phyloP scores from a whole-genome alignment of 2,797 vertebrate genomes.

The Pseudotriccus pelzelni region DNA sequence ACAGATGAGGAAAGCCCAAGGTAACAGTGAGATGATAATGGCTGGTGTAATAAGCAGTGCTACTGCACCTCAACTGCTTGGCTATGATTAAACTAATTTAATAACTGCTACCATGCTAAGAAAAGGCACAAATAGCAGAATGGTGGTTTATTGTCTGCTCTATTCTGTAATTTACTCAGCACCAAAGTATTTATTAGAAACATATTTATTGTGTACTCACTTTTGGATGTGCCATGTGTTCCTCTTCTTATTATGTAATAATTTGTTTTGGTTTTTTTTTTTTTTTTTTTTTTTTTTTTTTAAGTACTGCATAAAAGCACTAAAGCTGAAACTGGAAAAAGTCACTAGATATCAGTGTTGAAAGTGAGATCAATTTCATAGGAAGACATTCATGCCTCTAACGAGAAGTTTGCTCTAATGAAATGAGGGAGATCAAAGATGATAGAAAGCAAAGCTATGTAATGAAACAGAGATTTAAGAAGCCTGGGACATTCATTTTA shows the following conservation, averaged over 20 bases:
- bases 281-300: not conserved
- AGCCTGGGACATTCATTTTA: slow-evolving; percentile 74
- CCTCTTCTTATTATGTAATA: slow-evolving; percentile 35
- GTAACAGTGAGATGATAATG: slow-evolving; percentile 8
- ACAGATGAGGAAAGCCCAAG: slow-evolving; percentile 10
- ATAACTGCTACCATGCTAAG: slow-evolving; percentile 26
- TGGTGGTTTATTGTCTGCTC: not conserved
- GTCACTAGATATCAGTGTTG: slow-evolving; percentile 52
- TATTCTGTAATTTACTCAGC: slow-evolving; percentile 45
- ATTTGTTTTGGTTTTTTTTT: not conserved
- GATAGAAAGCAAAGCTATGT: slow-evolving; percentile 71
- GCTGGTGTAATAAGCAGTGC: not conserved
- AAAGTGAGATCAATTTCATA: slow-evolving; percentile 70
- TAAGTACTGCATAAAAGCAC: not conserved
- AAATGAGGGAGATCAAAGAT: slow-evolving; percentile 79
- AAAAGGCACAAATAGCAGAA: slow-evolving; percentile 18
- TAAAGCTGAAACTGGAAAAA: slow-evolving; percentile 62
- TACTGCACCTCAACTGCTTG: slow-evolving; percentile 25
- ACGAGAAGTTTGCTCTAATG: slow-evolving; percentile 71
- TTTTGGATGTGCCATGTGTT: slow-evolving; percentile 5
- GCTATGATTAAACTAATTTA: slow-evolving; percentile 40
- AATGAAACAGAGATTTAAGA: slow-evolving; percentile 76
- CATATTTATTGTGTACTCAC: slow-evolving; percentile 27
- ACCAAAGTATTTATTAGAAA: slow-evolving; percentile 52
- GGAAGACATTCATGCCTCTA: slow-evolving; percentile 73